Conservation (phyloP, 2,888 invertebrate species). For the Perdita meconis region DNA sequence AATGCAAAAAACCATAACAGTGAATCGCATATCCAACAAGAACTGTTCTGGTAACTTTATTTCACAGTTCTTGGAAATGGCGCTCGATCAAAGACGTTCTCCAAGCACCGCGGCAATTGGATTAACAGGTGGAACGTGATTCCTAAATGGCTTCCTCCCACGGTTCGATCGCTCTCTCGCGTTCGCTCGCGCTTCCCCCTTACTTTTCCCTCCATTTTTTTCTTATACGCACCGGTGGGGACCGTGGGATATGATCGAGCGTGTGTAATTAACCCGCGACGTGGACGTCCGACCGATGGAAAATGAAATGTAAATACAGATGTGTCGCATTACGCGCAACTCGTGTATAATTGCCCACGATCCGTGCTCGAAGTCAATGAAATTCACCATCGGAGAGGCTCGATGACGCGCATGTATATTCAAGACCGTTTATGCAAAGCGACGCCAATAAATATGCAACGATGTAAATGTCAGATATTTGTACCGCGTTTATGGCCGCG, state of each 20-base stretch:
- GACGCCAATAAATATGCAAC: slow-evolving; percentile 68
- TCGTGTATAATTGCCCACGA: slow-evolving; percentile 51
- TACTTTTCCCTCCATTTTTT: not conserved
- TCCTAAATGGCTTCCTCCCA: slow-evolving; percentile 63
- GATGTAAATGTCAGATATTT: slow-evolving; percentile 70
- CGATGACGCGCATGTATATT: slow-evolving; percentile 64
- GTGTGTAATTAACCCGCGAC: slow-evolving; percentile 37
- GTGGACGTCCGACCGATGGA: slow-evolving; percentile 17
- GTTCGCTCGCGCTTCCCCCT: slow-evolving; percentile 4
- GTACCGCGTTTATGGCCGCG: slow-evolving; percentile 57
- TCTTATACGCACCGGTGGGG: not conserved
- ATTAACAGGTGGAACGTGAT: slow-evolving; percentile 57
- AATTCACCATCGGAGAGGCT: slow-evolving; percentile 46
- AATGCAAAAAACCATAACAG: too few species aligned
- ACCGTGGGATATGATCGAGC: slow-evolving; percentile 12
- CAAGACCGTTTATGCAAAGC: slow-evolving; percentile 66
- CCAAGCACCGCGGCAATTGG: slow-evolving; percentile 36
- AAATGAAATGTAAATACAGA: slow-evolving; percentile 61
- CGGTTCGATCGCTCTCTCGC: slow-evolving; percentile 39
- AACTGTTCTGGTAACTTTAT: too few species aligned
- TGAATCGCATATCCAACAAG: too few species aligned
- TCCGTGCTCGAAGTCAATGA: slow-evolving; percentile 53
- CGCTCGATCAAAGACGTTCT: slow-evolving; percentile 49
- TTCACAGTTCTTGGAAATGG: too few species aligned
- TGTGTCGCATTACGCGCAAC: slow-evolving; percentile 55